Conservation (phyloP, 1,140 invertebrate species). For the Pseudomyrmex dendroicus region DNA sequence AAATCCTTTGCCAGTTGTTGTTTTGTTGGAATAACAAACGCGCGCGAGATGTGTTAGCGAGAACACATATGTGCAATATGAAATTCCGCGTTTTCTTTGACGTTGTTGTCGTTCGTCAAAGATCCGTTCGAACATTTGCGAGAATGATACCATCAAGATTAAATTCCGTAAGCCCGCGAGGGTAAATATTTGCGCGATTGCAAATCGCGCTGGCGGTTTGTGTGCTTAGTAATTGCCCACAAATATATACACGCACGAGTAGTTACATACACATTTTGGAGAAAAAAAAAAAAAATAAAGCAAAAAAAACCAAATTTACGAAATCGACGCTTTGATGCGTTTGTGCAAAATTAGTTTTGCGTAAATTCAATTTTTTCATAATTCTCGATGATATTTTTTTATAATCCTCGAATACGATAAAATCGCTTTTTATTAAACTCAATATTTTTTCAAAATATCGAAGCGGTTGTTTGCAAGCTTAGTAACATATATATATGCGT, state of each 20-base stretch:
- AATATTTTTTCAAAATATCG: slow-evolving; percentile 6
- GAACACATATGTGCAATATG: slow-evolving; percentile 2
- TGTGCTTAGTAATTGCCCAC: slow-evolving; percentile 34
- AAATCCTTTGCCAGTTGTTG: slow-evolving; percentile 18
- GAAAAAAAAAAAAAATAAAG: slow-evolving; percentile 10
- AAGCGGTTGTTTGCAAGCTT: background rate
- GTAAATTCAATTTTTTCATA: slow-evolving; percentile 19
- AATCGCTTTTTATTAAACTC: slow-evolving; percentile 11
- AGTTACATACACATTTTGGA: background rate
- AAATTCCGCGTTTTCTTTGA: slow-evolving; percentile 40
- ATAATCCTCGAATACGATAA: slow-evolving; percentile 5
- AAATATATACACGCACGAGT: slow-evolving; percentile 7
- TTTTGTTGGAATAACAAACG: slow-evolving; percentile 27
- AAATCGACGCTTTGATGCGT: slow-evolving; percentile 21
- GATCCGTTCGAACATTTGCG: slow-evolving; percentile 36
- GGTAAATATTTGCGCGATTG: slow-evolving; percentile 47
- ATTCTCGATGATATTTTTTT: slow-evolving; percentile 2
- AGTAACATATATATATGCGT: background rate
- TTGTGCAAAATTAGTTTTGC: background rate
- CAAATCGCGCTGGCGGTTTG: slow-evolving; percentile 31
- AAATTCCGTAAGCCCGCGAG: slow-evolving; percentile 42
- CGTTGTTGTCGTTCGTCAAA: slow-evolving; percentile 35
- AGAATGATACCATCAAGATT: slow-evolving; percentile 42
- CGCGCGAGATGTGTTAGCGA: slow-evolving; percentile 1
- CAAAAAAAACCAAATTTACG: slow-evolving; percentile 16